These are phyloP conservation scores for Strigamia transsilvanica DNA, from an alignment of 2,888 invertebrate species.

Conservation along the genomic window DNA sequence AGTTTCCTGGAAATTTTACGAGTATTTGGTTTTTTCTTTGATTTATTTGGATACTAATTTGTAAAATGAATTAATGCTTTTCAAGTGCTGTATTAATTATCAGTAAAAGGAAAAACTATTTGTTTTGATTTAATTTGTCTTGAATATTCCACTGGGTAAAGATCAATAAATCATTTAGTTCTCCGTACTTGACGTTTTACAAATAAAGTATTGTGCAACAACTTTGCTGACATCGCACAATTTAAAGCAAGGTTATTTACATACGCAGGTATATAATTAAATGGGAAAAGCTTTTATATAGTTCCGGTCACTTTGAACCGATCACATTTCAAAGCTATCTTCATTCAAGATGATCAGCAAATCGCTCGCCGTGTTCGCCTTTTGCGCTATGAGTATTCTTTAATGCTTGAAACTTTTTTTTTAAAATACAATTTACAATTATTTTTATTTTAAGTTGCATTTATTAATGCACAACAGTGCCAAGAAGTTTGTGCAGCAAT, in stretches of 20 bases:
- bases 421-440: neutral
- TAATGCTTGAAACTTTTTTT: neutral
- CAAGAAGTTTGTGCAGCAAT: neutral
- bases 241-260: neutral
- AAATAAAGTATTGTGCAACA: neutral
- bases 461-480: neutral
- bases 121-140: neutral
- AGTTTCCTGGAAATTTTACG: too few species aligned
- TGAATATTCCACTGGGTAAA: neutral
- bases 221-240: neutral
- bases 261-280: neutral
- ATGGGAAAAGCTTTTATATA: neutral
- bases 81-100: too few species aligned
- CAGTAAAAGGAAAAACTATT: neutral
- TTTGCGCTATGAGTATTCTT: neutral
- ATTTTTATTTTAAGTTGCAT: slow-evolving; percentile 18
- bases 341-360: neutral
- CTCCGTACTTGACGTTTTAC: neutral
- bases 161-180: neutral
- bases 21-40: too few species aligned
- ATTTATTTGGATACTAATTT: too few species aligned
- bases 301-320: neutral
- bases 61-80: too few species aligned
- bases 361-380: neutral
- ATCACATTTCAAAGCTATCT: neutral